Evolutionary conservation across 2,888 invertebrate genomes (phyloP).

Genomic region (Dastarcus helophoroides): DNA sequence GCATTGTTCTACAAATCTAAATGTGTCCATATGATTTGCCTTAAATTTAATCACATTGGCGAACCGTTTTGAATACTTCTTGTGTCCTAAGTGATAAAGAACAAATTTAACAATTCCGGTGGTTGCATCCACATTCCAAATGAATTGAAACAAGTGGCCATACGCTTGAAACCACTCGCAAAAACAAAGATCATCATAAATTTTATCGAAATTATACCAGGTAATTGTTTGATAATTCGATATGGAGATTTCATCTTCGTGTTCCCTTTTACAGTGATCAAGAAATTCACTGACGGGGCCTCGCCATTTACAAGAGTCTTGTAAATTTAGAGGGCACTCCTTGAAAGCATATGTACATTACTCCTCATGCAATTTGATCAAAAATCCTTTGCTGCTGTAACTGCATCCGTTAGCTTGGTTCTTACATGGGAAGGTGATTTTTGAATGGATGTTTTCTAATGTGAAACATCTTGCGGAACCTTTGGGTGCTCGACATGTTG

Average conservation of each 20-base stretch:
- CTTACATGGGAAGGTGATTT: constrained; percentile 17
- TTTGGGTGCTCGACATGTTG: constrained; percentile 16
- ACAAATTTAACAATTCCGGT: constrained; percentile 13
- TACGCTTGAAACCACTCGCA: constrained; percentile 9
- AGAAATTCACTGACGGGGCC: not conserved
- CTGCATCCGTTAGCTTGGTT: constrained; percentile 18
- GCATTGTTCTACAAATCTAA: too few relatives aligned
- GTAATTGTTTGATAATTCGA: not conserved
- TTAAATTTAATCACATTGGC: too few relatives aligned
- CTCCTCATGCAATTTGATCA: not conserved
- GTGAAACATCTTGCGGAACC: constrained; percentile 18
- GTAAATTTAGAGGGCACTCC: not conserved
- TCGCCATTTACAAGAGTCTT: not conserved
- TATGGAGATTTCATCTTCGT: not conserved
- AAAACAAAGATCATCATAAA: not conserved
- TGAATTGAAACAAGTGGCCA: constrained; percentile 14
- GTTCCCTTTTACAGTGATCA: not conserved
- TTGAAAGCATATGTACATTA: not conserved
- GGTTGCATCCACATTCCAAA: constrained; percentile 15
- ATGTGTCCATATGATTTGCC: too few relatives aligned
- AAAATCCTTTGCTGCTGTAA: not conserved
- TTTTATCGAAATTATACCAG: not conserved
- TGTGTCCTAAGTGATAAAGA: too few relatives aligned
- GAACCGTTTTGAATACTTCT: too few relatives aligned
- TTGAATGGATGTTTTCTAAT: constrained; percentile 18